Evolutionary conservation across 1,140 invertebrate genomes (phyloP).

Genomic region (Adoxophyes honmai): DNA sequence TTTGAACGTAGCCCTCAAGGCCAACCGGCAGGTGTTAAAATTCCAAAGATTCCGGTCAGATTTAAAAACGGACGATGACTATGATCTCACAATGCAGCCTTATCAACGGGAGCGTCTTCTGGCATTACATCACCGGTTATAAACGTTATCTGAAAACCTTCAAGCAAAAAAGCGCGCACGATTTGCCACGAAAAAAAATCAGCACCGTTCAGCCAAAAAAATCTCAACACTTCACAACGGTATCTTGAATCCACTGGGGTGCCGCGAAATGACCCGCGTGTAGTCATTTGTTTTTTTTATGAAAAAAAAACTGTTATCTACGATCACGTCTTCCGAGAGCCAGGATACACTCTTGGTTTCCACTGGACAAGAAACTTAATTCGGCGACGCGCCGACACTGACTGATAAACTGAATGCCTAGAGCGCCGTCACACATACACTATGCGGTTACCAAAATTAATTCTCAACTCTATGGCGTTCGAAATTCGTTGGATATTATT

Average conservation of each 20-base stretch:
- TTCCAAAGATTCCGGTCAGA: background rate
- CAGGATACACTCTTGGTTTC: background rate
- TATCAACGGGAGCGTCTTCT: background rate
- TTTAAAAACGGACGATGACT: background rate
- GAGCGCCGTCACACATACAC: slow-evolving; percentile 1
- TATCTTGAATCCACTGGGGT: too few species aligned
- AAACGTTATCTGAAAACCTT: background rate
- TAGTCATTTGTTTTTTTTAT: background rate
- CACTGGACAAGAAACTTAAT: slow-evolving; percentile 16
- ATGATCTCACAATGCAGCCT: slow-evolving; percentile 3
- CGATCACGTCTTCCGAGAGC: background rate
- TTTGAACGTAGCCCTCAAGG: too few species aligned
- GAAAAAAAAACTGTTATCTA: background rate
- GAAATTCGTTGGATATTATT: slow-evolving; percentile 6
- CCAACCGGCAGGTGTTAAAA: too few species aligned
- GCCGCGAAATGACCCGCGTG: too few species aligned
- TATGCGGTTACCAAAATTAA: slow-evolving; percentile 1
- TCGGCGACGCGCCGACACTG: slow-evolving; percentile 18
- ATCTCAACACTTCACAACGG: too few species aligned
- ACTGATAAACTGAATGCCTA: slow-evolving; percentile 19
- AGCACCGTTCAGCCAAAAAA: too few species aligned
- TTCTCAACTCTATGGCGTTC: slow-evolving; percentile 19
- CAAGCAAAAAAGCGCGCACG: too few species aligned
- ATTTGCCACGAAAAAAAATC: too few species aligned
- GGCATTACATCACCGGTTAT: slow-evolving; percentile 3